Evolutionary conservation across 1,140 invertebrate species (phyloP), one percentile per base, ranked within the genome.

Genomic region (Pomacea maculata): DNA sequence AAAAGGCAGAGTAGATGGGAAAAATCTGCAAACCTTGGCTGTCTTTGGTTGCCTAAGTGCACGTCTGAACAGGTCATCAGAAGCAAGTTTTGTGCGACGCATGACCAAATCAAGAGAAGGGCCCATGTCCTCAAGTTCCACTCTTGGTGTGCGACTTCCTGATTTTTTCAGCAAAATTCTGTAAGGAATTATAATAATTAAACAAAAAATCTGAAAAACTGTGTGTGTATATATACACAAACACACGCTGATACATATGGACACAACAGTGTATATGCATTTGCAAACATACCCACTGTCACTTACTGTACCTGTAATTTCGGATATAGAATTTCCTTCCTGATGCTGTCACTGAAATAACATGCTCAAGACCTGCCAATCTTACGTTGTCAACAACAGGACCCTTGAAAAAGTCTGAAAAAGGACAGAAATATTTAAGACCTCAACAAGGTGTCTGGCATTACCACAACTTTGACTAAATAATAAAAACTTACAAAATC

Each of bases 81-180:
- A 96, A 1, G 97, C 97, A 64, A 99, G 92, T 92, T 97, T 96
- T 5, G 94, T 95, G 85, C 98, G 93, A 82, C 97, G 93, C 1
- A 99, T 88, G 45, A 93, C 93, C 70, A 99, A 95, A 92, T 99
- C 96, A 83, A 97, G 93, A n/a, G 95, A 95, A 71, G 98, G 98
- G 61, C 97, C 97, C 86, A 98, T 97, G 93, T 99, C 97, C 89
- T 95, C 94, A 25, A 99, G 91, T 92, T 99, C 98, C 82, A 98
- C 94, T 83, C 96, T 93, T 12, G 98, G 98, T 81, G 94, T 95
- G 94, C 29, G 81, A 79, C 94, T 94, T 0, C 97, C 96, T 83
- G 97, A 98, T 19, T 77, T 99, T 89, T 98, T 98, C 15, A 99
- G 87, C 72, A 94, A 82, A 78, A 97, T 94, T 92, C 96, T 97